Base-by-base conservation (phyloP, 2,797 vertebrate species). In the Erpetoichthys calabaricus region DNA sequence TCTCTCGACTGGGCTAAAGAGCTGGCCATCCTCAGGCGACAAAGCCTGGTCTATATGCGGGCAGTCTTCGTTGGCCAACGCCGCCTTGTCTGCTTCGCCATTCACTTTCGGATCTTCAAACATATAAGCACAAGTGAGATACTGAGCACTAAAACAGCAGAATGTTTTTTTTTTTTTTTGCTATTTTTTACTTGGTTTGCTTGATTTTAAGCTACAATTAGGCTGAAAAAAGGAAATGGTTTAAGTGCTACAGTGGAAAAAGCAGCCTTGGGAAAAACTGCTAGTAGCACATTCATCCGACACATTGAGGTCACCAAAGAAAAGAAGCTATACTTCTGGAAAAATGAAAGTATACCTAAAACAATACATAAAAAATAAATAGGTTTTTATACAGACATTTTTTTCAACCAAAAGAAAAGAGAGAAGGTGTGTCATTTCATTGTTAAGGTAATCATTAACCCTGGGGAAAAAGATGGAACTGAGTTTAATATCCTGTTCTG, bases 31-130 rank as follows among this genome's bases (percentile, higher is more conserved):
- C 85, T 99, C 96, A 9, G 96, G 96, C 65, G 92, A 95, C 79
- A 96, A 86, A 73, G 94, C 92, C 91, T 99, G 96, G 91, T 99
- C 96, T 84, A 99, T 99, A 76, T 98, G 95, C 79, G 96, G 96
- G 78, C 96, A 99, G 75, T 99, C 96, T 89, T 99, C 96, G 57
- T 99, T 97, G 78, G 95, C 96, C 85, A 99, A 84, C 69, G 96
- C 95, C 65, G 96, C 96, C 63, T 97, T 94, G 73, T 94, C 93
- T 70, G 94, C 89, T 78, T 98, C 96, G 60, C 95, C 96, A 62
- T 99, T 99, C 78, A 97, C 85, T 89, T 99, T 98, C 81, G 94
- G 92, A 86, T 98, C 96, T 99, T 89, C 76, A 86, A 83, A 89
- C 83, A 90, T 86, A 89, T 80, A 89, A 90, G 80, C 83, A 90